These are phyloP conservation scores for Parochlus steinenii DNA, from an alignment of 2,888 invertebrate species.

Conservation along the genomic window DNA sequence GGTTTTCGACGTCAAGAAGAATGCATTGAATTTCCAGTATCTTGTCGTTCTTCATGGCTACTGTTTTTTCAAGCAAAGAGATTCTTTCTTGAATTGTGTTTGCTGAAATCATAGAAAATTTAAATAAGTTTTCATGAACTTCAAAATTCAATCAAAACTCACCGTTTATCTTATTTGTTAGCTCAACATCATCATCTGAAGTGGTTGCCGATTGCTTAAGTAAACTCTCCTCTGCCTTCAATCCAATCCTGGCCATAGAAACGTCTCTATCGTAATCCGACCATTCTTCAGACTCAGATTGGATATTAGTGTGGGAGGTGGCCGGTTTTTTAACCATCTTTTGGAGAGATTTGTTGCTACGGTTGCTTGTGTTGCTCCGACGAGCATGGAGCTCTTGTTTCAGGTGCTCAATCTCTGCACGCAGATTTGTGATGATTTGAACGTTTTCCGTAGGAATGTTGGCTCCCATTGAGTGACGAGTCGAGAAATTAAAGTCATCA, in stretches of 20 bases:
- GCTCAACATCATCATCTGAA: conserved; percentile 23
- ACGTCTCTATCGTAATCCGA: conserved; percentile 74
- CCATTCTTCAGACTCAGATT: conserved; percentile 68
- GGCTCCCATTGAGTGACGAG: no score
- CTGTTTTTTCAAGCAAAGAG: conserved; percentile 27
- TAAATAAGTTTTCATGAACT: not conserved
- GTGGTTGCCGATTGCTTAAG: conserved; percentile 16
- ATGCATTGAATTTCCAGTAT: conserved; percentile 26
- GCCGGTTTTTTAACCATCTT: not conserved
- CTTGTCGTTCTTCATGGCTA: conserved; percentile 30
- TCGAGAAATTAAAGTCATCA: no score
- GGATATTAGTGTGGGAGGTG: conserved; percentile 16
- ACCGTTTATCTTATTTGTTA: no score
- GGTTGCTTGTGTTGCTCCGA: conserved; percentile 15
- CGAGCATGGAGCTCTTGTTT: conserved; percentile 22
- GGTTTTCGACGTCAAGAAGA: conserved; percentile 26
- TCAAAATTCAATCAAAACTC: conserved; percentile 6
- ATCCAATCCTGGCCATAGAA: conserved; percentile 61
- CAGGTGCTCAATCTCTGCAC: conserved; percentile 22
- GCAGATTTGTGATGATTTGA: conserved; percentile 21
- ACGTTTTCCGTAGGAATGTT: no score
- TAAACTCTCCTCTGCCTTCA: conserved; percentile 31
- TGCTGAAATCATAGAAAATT: conserved; percentile 3
- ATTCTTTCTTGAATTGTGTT: conserved; percentile 27
- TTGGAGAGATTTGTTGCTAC: conserved; percentile 18